Conservation (phyloP, 1,140 invertebrate species). For the Drosophila tsacasi region DNA sequence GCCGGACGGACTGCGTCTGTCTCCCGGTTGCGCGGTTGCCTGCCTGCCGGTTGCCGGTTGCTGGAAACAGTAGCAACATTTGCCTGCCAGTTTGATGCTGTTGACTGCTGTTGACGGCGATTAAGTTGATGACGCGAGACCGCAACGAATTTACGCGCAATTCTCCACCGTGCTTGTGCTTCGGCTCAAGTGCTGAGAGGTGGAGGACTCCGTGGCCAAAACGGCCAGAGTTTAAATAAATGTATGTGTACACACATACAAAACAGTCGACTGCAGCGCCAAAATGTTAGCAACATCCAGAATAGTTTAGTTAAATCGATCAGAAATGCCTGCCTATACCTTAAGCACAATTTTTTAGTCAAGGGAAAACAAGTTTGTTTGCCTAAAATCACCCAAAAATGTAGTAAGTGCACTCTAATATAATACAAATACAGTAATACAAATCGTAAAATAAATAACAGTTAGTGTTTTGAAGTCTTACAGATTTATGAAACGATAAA, state of each 20-base stretch:
- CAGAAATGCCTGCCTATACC: neutral
- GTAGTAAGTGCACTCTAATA: too few relatives aligned
- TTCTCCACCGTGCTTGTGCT: conserved; percentile 67
- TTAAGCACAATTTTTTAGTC: too few relatives aligned
- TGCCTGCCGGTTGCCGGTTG: conserved; percentile 35
- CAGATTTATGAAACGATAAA: neutral
- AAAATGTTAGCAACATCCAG: conserved; percentile 54
- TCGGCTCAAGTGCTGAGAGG: conserved; percentile 46
- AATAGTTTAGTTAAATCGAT: neutral
- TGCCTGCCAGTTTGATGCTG: conserved; percentile 80
- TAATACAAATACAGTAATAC: too few relatives aligned
- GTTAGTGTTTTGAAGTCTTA: too few relatives aligned
- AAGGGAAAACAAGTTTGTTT: neutral
- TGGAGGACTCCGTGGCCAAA: conserved; percentile 30
- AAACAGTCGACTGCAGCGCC: conserved; percentile 7
- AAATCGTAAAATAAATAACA: too few relatives aligned
- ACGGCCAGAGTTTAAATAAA: conserved; percentile 70
- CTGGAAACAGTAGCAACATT: conserved; percentile 81
- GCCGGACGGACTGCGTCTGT: conserved; percentile 42
- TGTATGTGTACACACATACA: conserved; percentile 51
- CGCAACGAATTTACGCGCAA: conserved; percentile 83
- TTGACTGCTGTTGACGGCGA: conserved; percentile 82
- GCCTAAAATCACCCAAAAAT: neutral
- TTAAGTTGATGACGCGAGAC: conserved; percentile 83
- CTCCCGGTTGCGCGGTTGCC: conserved; percentile 14